phyloP scores from a whole-genome alignment of 2,113 vertebrate genomes.

The Bubo blakistoni region DNA sequence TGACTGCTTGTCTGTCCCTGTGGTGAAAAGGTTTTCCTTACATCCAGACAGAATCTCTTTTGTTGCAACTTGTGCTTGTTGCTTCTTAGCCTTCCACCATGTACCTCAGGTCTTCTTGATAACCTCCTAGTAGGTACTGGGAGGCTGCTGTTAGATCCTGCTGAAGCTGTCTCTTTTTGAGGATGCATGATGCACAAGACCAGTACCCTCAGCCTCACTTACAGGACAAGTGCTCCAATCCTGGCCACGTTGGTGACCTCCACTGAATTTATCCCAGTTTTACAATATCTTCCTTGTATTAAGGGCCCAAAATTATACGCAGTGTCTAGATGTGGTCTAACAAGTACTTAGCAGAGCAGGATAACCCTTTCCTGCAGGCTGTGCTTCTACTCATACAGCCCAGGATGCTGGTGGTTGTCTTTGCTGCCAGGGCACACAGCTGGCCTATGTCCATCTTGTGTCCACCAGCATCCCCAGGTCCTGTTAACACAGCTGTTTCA shows the following conservation, averaged over 20 bases:
- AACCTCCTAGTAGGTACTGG: not conserved
- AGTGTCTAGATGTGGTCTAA: not conserved
- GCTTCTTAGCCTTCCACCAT: not conserved
- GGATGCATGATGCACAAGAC: not conserved
- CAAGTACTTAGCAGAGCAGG: not conserved
- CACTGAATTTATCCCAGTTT: not conserved
- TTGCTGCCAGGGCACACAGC: not conserved
- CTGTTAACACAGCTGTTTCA: not conserved
- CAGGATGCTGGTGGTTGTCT: rapidly evolving
- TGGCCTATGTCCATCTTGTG: not conserved
- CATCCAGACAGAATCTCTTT: not conserved
- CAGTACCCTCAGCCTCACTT: not conserved
- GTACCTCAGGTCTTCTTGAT: not conserved
- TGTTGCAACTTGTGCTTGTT: not conserved
- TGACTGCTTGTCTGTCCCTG: not conserved
- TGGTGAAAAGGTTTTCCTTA: not conserved
- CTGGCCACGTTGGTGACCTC: not conserved
- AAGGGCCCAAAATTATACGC: not conserved
- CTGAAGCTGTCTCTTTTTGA: not conserved
- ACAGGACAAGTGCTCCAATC: not conserved
- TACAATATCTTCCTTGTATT: not conserved
- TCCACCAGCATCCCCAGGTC: not conserved
- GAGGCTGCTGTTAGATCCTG: rapidly evolving
- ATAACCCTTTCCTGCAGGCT: not conserved
- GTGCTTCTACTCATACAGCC: not conserved